Percentiles rank a stretch among this genome's conserved stretches.
Evolutionary conservation across 2,113 vertebrate species (phyloP).

Genomic region (Gavia stellata): DNA sequence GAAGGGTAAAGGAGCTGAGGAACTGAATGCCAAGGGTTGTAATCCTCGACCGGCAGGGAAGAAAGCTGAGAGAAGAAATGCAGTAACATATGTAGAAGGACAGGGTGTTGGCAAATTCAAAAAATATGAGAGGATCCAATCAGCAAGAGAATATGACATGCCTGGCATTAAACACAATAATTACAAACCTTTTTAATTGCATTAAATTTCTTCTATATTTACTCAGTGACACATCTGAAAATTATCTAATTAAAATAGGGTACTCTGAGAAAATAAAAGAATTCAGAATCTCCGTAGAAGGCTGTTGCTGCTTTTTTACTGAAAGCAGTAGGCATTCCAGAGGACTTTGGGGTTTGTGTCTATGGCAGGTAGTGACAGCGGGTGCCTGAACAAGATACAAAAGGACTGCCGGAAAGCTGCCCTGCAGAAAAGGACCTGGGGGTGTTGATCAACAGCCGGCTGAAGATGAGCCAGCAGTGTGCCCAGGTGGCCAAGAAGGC

Average conservation of each 20-base stretch:
- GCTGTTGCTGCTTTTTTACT: neutral
- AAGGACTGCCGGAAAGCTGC: too few relatives aligned
- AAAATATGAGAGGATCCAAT: neutral
- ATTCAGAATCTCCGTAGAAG: neutral
- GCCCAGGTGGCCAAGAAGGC: too few relatives aligned
- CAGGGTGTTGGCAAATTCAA: neutral
- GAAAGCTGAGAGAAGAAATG: neutral
- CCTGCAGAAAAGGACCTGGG: too few relatives aligned
- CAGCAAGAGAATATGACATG: neutral
- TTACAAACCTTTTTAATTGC: neutral
- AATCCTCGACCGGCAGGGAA: neutral
- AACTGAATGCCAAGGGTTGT: neutral
- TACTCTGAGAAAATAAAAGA: neutral
- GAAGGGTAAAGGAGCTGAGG: neutral
- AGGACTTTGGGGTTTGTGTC: neutral
- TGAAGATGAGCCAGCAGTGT: too few relatives aligned
- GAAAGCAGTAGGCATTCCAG: neutral
- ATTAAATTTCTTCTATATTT: neutral
- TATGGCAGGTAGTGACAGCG: neutral
- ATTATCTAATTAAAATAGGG: neutral
- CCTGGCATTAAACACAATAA: neutral
- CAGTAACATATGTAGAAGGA: neutral
- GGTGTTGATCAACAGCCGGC: too few relatives aligned
- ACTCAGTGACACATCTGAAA: neutral
- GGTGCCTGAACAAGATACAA: neutral